Evolutionary conservation across 2,888 invertebrate species (phyloP).

Genomic region (Trachelus tabidus): DNA sequence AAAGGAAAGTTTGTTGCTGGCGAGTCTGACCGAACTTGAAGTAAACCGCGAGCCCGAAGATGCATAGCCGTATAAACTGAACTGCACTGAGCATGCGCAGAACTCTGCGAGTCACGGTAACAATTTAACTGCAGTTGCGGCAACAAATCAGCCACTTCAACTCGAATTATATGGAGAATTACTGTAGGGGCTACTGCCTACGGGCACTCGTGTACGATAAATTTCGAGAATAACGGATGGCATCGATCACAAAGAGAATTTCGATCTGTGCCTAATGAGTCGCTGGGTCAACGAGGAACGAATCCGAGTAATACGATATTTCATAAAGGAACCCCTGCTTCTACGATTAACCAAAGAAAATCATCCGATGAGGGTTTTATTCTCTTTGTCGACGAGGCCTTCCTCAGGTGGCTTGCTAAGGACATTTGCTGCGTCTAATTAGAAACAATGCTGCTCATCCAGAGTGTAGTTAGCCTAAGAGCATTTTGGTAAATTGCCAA

Average conservation of each 20-base stretch:
- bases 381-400: neutral
- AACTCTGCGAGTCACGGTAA: neutral
- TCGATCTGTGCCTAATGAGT: neutral
- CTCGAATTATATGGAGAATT: conserved; percentile 19
- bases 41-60: neutral
- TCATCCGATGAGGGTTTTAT: neutral
- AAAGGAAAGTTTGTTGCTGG: neutral
- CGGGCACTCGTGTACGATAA: neutral
- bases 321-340: neutral
- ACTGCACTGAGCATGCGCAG: neutral
- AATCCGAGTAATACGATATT: neutral
- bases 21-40: conserved; percentile 5
- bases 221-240: neutral
- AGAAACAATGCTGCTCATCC: neutral
- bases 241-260: neutral
- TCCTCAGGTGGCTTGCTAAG: neutral
- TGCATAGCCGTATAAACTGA: neutral
- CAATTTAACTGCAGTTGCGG: conserved; percentile 15
- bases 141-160: conserved; percentile 18
- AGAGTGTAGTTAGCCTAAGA: neutral
- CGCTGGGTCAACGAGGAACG: neutral
- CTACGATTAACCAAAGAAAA: neutral
- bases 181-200: neutral
- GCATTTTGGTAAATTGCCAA: neutral
- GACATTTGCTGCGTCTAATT: neutral